phyloP scores from a whole-genome alignment of 1,140 invertebrate species.

The Temnothorax longispinosus region DNA sequence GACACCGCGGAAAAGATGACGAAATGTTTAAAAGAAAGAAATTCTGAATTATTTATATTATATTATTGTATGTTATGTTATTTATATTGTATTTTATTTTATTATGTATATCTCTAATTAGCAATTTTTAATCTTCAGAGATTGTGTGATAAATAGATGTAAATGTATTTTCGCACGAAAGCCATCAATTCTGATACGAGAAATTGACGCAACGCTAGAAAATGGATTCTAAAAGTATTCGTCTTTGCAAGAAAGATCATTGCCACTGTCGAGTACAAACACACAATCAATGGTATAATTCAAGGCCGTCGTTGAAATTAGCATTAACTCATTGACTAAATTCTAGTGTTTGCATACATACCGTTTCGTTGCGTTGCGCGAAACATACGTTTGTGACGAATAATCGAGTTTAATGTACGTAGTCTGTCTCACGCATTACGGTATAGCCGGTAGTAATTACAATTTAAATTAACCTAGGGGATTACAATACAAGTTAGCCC shows the following conservation, averaged over 20 bases:
- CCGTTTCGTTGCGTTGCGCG: background rate
- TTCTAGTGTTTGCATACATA: background rate
- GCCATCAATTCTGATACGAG: background rate
- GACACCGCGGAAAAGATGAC: background rate
- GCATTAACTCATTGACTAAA: background rate
- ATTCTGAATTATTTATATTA: background rate
- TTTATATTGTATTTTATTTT: too few species aligned
- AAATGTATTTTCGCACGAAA: background rate
- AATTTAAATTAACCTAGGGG: slow-evolving; percentile 7
- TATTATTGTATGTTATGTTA: background rate
- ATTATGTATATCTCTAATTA: too few species aligned
- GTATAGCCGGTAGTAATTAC: background rate
- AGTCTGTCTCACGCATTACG: background rate
- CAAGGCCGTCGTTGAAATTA: background rate
- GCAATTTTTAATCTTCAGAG: background rate
- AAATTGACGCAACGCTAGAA: background rate
- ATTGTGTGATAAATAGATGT: background rate
- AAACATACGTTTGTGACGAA: background rate
- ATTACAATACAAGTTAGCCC: slow-evolving; percentile 1
- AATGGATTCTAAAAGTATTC: background rate
- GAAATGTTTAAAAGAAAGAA: background rate
- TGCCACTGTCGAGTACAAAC: background rate
- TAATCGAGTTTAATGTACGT: background rate
- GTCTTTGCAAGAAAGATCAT: background rate
- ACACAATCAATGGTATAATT: background rate